Evolutionary conservation across 2,797 vertebrate genomes (phyloP), one percentile per base, ranked within the genome.

Genomic region (Gymnoscopelus microlampas): DNA sequence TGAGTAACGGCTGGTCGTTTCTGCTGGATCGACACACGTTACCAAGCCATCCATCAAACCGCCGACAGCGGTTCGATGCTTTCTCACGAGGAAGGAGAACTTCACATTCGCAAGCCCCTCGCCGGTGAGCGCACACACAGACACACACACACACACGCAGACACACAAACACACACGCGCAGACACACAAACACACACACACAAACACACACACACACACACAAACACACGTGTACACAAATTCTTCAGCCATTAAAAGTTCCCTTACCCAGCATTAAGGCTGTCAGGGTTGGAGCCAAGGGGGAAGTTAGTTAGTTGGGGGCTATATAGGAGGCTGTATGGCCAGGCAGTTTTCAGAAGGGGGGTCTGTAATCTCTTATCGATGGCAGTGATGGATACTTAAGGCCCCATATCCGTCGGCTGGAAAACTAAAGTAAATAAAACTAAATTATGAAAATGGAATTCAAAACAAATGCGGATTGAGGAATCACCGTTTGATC

Each of bases 21-120:
- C 74, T 77, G 76, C 82, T 71, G 66, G 65, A 87, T 87, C 68
- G 78, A 80, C 87, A 83, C 58, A 53, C 49, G 32, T 77, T 78
- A 71, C 76, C 58, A 5, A 51, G 56, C 76, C 66, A 89, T 90
- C 78, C 74, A 80, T 89, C 83, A 84, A 50, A 56, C 60, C 1
- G 8, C 26, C 50, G 78, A 88, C 87, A 86, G 76, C 55, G 68
- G 64, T 64, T 65, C 56, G 29, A 78, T 82, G 59, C 68, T 65
- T 67, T 71, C 81, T 82, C 68, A 53, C 47, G 81, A 75, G 73
- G 58, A 68, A 49, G 24, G 44, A 57, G 69, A 71, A 56, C 58
- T 65, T 63, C 66, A 6, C 24, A 23, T 60, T 29, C 26, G 26
- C 26, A 29, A 29, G 26, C 26, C 26, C 26, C 26, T 29, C 26